Conservation (phyloP, 2,888 invertebrate genomes). For the Plebejus melissa region DNA sequence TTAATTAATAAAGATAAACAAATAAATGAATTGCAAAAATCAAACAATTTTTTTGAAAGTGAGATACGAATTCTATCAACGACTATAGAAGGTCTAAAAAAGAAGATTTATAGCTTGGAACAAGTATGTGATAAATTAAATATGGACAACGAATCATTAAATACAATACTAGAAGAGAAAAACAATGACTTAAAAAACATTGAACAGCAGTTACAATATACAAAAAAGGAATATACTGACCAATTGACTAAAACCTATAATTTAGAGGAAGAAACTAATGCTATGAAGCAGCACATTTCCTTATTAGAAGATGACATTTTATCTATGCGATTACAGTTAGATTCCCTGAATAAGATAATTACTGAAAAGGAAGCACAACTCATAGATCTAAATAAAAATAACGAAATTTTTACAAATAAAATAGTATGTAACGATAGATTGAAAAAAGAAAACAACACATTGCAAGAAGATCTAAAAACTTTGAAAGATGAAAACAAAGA, state of each 20-base stretch:
- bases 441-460: constrained; percentile 49
- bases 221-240: constrained; percentile 51
- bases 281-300: constrained; percentile 42
- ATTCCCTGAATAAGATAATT: constrained; percentile 49
- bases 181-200: constrained; percentile 47
- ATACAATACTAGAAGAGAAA: constrained; percentile 46
- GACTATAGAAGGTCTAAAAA: constrained; percentile 39
- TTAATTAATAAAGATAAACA: neutral
- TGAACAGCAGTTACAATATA: constrained; percentile 46
- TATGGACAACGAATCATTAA: constrained; percentile 46
- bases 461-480: constrained; percentile 48
- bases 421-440: constrained; percentile 45
- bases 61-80: neutral
- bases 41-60: neutral
- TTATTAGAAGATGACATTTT: constrained; percentile 48
- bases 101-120: constrained; percentile 43
- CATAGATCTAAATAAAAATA: constrained; percentile 47
- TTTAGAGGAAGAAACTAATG: constrained; percentile 43
- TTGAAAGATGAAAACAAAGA: constrained; percentile 50
- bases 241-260: constrained; percentile 44
- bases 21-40: neutral
- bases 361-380: constrained; percentile 48
- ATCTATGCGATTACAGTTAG: constrained; percentile 44
- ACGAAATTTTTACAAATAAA: constrained; percentile 48
- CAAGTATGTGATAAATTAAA: constrained; percentile 43